Evolutionary conservation across 2,888 invertebrate genomes (phyloP), one percentile per base, ranked within the genome.

Genomic region (Torymus auratus): DNA sequence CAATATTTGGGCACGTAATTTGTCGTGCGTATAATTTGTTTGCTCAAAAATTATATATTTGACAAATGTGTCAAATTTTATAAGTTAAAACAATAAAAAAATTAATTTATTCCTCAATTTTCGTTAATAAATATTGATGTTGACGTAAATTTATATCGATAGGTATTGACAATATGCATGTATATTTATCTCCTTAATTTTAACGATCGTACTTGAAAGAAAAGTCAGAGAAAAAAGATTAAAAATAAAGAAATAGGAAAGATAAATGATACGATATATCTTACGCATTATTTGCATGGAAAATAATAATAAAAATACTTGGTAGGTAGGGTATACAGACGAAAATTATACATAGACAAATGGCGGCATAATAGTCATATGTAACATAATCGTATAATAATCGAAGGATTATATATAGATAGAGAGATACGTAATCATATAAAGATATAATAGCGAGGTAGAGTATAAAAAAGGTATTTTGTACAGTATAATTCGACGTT

Each of bases 381-480:
- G 28, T 71, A 61, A 61, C 62, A 13, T 53, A 78, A 70, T 64
- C 60, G 15, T 70, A 70, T 56, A 77, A 70, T 56, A 70, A 56
- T 77, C 77, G 58, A 50, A 70, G 56, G 56, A 64, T 17, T 60
- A 70, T 58, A 17, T 11, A n/a, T 58, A 41, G 41, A 67, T 69
- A 71, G 61, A 60, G 56, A 80, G 15, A 52, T 62, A 81, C 50
- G 14, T 69, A 61, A 62, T 72, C 50, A 64, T 15, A 74, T 53
- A 74, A 50, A 61, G 56, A 78, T 60, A 69, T 72, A 69, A 68
- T 64, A 69, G 28, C 73, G 60, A 64, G 7, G 14, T 56, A 58
- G 20, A 62, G 20, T 68, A 71, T 76, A 83, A 80, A 81, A 81
- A 71, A 80, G 61, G 79, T 28, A 28, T 28, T 28, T 28, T 28